phyloP scores from a whole-genome alignment of 2,797 vertebrate genomes.

The Euthynnus affinis region DNA sequence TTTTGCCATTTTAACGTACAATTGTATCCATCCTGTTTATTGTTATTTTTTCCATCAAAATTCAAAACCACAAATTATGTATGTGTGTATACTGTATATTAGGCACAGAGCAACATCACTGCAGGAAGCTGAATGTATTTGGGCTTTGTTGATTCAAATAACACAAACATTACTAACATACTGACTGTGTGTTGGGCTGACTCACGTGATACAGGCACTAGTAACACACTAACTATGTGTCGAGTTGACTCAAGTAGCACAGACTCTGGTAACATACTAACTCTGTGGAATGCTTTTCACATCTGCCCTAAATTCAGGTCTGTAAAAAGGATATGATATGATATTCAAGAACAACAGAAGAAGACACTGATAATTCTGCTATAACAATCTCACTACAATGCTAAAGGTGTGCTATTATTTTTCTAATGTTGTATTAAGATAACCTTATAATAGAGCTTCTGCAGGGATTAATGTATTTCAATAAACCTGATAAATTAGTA shows the following conservation, averaged over 20 bases:
- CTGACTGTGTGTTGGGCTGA: slow-evolving; percentile 7
- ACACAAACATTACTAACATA: slow-evolving; percentile 39
- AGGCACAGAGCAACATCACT: slow-evolving; percentile 35
- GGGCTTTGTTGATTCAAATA: slow-evolving; percentile 51
- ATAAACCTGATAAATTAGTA: neutral
- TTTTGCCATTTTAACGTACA: neutral
- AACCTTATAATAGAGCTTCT: neutral
- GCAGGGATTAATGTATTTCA: slow-evolving; percentile 12
- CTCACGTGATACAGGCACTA: slow-evolving; percentile 52
- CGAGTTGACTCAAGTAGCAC: slow-evolving; percentile 52
- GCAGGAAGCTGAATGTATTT: slow-evolving; percentile 42
- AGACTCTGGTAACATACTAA: slow-evolving; percentile 36
- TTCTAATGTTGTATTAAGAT: neutral
- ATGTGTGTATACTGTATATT: slow-evolving; percentile 17
- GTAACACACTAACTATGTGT: slow-evolving; percentile 40
- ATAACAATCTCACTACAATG: neutral
- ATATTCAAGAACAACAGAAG: slow-evolving; percentile 52
- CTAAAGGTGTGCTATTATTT: neutral
- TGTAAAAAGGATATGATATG: slow-evolving; percentile 44
- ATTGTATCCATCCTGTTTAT: slow-evolving; percentile 11
- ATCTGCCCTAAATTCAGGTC: slow-evolving; percentile 73
- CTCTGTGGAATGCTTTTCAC: slow-evolving; percentile 68
- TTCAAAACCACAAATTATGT: neutral
- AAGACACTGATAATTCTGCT: slow-evolving; percentile 15
- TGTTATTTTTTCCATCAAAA: slow-evolving; percentile 31